Percentiles rank a stretch among this genome's conserved stretches.
Evolutionary conservation across 2,797 vertebrate genomes (phyloP).

Genomic region (Nothura maculosa): DNA sequence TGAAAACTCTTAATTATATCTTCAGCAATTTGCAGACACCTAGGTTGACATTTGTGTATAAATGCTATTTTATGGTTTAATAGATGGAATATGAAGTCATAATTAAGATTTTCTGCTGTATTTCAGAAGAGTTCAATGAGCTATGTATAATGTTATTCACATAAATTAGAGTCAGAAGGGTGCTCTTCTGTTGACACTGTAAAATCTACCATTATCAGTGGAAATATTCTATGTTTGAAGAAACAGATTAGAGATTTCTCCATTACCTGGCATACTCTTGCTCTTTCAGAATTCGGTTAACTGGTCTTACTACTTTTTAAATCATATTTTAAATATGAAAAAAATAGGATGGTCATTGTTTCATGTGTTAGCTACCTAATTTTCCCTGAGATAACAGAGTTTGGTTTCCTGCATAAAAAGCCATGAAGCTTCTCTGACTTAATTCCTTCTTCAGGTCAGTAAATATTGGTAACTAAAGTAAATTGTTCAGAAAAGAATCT

Average conservation of each 20-base stretch:
- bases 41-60: background rate
- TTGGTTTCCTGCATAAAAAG: background rate
- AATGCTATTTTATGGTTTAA: background rate
- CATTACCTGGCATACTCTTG: background rate
- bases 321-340: background rate
- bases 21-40: background rate
- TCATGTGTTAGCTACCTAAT: background rate
- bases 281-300: background rate
- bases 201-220: background rate
- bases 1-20: background rate
- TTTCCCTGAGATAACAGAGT: background rate
- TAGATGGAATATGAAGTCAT: background rate
- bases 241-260: background rate
- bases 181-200: background rate
- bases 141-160: background rate
- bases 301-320: background rate
- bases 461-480: background rate
- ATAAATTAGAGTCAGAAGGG: background rate
- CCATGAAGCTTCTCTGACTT: background rate
- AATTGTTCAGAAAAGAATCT: background rate
- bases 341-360: background rate
- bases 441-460: background rate
- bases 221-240: background rate
- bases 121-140: background rate
- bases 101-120: background rate